These are phyloP conservation scores for Ochotona princeps DNA, from an alignment of 2,113 vertebrate genomes.

Conservation along the genomic window DNA sequence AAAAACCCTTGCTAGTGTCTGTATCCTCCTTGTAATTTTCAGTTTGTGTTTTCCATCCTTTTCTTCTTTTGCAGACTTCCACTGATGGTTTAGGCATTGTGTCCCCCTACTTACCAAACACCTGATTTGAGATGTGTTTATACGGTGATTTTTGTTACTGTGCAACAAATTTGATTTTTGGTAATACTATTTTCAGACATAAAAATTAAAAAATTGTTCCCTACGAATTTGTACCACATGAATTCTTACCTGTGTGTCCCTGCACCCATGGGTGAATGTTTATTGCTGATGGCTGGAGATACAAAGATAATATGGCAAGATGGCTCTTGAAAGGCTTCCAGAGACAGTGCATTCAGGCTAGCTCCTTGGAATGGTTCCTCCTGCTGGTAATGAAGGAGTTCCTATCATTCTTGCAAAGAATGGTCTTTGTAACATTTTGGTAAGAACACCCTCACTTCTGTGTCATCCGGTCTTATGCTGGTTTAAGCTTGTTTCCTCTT, in stretches of 20 bases:
- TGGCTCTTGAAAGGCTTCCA: background rate
- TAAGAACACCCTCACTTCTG: background rate
- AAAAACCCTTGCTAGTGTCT: background rate
- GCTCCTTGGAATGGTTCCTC: constrained; percentile 13
- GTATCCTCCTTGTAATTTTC: background rate
- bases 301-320: background rate
- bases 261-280: background rate
- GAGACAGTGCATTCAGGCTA: background rate
- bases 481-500: background rate
- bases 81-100: background rate
- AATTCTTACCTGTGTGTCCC: background rate
- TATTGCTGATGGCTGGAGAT: too few species aligned
- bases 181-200: background rate
- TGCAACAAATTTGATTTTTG: background rate
- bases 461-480: constrained; percentile 4
- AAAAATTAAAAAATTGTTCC: background rate
- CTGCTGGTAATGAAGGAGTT: background rate
- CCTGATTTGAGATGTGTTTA: background rate
- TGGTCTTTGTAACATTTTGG: constrained; percentile 20
- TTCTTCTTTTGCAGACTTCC: background rate
- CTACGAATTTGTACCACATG: background rate
- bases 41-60: background rate
- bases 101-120: background rate
- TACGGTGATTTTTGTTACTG: background rate
- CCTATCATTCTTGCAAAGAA: background rate